phyloP scores from a whole-genome alignment of 2,888 invertebrate species.

The Leptopterna dolabrata region DNA sequence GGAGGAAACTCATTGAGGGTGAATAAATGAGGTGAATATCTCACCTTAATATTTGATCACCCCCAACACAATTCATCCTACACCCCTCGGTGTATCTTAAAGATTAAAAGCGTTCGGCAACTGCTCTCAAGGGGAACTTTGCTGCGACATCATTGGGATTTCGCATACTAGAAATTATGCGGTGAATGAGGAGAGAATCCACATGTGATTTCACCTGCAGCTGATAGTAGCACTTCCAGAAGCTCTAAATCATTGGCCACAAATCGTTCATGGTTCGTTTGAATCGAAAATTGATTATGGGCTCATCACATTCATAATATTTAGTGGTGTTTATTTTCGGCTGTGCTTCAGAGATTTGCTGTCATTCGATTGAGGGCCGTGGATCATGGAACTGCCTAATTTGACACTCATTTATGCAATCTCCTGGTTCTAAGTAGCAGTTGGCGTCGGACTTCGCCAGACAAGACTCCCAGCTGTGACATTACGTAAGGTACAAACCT shows the following conservation, averaged over 20 bases:
- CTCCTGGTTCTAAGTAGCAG: too few species aligned
- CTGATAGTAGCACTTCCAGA: too few species aligned
- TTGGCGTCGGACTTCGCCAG: background rate
- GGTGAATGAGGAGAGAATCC: background rate
- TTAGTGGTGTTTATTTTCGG: too few species aligned
- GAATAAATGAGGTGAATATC: background rate
- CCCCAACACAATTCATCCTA: background rate
- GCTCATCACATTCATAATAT: too few species aligned
- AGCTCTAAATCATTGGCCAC: too few species aligned
- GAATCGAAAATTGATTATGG: too few species aligned
- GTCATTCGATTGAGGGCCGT: too few species aligned
- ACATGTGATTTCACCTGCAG: too few species aligned
- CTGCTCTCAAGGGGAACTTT: background rate
- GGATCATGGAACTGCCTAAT: too few species aligned
- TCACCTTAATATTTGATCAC: background rate
- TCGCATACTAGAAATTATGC: background rate
- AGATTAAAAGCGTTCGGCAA: background rate
- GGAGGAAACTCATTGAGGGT: background rate
- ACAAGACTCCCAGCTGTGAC: background rate
- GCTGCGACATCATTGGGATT: background rate
- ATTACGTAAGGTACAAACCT: conserved; percentile 53
- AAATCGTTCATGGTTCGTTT: too few species aligned
- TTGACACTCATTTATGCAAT: too few species aligned
- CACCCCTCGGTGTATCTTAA: background rate
- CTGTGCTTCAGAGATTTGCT: too few species aligned